Conservation (phyloP, 2,113 vertebrate species). For the Sylvia atricapilla region DNA sequence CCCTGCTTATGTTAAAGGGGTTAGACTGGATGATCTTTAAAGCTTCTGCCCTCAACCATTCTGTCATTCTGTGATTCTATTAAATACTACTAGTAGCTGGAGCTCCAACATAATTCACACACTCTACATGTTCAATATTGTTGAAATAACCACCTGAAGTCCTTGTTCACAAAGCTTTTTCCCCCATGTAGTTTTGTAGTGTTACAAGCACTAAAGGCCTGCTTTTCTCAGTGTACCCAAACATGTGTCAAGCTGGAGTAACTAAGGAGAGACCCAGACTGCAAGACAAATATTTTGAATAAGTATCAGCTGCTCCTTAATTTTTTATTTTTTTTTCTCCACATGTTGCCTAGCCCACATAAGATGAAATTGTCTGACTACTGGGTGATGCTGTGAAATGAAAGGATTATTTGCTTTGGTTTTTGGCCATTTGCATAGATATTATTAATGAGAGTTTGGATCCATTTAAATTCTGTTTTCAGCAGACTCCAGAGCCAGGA, state of each 20-base stretch:
- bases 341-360: not conserved
- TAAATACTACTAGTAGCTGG: not conserved
- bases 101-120: not conserved
- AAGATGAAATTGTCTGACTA: not conserved
- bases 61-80: not conserved
- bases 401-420: not conserved
- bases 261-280: not conserved
- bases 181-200: not conserved
- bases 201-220: not conserved
- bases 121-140: not conserved
- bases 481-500: not conserved
- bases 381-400: not conserved
- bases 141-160: not conserved
- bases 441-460: not conserved
- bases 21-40: not conserved
- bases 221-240: not conserved
- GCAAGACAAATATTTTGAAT: not conserved
- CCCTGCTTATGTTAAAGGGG: not conserved
- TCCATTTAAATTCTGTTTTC: not conserved
- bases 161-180: not conserved
- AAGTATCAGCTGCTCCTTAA: not conserved
- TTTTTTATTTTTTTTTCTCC: not conserved
- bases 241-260: accelerated
- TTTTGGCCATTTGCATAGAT: not conserved
- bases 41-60: not conserved